These are phyloP conservation scores for Helarctos malayanus DNA, from an alignment of 2,797 vertebrate genomes.

Conservation along the genomic window DNA sequence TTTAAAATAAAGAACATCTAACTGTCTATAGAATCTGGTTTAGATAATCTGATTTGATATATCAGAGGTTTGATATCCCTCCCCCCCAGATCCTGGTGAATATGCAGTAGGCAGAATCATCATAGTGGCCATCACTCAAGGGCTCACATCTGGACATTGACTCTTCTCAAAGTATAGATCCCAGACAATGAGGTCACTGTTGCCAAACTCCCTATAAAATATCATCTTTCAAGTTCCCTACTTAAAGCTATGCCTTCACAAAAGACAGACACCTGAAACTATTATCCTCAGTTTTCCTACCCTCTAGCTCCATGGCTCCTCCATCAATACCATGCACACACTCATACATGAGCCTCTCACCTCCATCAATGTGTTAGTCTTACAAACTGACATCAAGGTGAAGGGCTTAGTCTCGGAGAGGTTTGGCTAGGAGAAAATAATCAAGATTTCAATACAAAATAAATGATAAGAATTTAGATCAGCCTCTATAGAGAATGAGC, in stretches of 20 bases:
- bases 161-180: background rate
- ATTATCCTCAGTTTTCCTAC: background rate
- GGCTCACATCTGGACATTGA: background rate
- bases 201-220: background rate
- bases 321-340: background rate
- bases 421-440: background rate
- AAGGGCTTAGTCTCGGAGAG: background rate
- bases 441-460: background rate
- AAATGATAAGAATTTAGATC: background rate
- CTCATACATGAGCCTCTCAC: background rate
- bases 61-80: background rate
- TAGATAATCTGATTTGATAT: background rate
- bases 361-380: background rate
- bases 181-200: background rate
- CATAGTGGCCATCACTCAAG: background rate
- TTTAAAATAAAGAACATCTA: background rate
- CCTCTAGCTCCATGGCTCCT: background rate
- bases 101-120: background rate
- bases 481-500: background rate
- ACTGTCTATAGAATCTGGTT: background rate
- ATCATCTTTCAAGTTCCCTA: background rate
- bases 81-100: background rate
- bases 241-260: background rate
- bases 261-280: background rate
- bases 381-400: background rate